phyloP scores from a whole-genome alignment of 2,113 vertebrate genomes.

The Rhinoderma darwinii region DNA sequence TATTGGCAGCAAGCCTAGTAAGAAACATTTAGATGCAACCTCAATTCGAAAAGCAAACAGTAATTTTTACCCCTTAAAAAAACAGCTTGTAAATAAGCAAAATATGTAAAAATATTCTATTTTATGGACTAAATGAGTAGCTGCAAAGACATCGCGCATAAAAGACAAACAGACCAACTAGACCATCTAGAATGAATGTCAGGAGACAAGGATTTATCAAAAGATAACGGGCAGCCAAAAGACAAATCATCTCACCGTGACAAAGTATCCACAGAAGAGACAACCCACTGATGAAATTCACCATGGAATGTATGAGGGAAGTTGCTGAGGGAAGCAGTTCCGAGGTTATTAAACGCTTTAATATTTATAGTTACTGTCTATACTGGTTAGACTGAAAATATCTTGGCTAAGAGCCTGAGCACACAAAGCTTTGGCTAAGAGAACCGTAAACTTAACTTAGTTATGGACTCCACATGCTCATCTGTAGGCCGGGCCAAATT shows the following conservation, averaged over 20 bases:
- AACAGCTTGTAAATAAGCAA: not conserved
- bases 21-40: not conserved
- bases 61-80: not conserved
- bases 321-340: constrained; percentile 55
- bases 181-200: constrained; percentile 26
- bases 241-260: constrained; percentile 52
- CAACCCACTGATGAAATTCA: constrained; percentile 45
- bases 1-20: not conserved
- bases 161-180: not conserved
- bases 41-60: not conserved
- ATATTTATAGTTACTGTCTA: constrained; percentile 59
- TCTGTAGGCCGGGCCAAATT: constrained; percentile 20
- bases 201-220: constrained; percentile 19
- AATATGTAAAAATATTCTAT: constrained; percentile 22
- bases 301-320: constrained; percentile 39
- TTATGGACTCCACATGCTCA: constrained; percentile 54
- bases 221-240: constrained; percentile 48
- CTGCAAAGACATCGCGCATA: not conserved
- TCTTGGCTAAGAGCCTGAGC: constrained; percentile 49
- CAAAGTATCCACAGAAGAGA: constrained; percentile 49
- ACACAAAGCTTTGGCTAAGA: constrained; percentile 49
- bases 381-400: constrained; percentile 52
- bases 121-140: constrained; percentile 3
- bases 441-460: constrained; percentile 35
- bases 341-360: constrained; percentile 48